These are phyloP conservation scores for Lordiphosa andalusiaca DNA, from an alignment of 2,888 invertebrate species.

Conservation along the genomic window DNA sequence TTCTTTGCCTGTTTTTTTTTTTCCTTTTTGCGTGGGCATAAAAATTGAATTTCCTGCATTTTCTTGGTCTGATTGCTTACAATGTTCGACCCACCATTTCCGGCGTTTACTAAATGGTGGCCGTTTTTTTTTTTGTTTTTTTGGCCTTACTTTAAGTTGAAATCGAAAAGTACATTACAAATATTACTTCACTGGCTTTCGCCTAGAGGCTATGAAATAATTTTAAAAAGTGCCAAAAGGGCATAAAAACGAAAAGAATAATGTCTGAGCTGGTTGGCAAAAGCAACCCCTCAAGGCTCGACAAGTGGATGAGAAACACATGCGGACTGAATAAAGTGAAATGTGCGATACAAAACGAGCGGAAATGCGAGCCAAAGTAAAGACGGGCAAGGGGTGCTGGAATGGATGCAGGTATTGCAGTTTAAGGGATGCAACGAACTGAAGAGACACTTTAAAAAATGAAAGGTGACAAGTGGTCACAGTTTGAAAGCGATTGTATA, in stretches of 20 bases:
- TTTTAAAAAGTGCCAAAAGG: constrained; percentile 71
- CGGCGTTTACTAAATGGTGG: constrained; percentile 32
- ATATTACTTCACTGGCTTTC: constrained; percentile 40
- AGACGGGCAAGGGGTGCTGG: constrained; percentile 6
- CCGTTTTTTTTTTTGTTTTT: constrained; percentile 26
- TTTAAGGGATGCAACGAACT: constrained; percentile 7
- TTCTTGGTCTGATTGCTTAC: constrained; percentile 56
- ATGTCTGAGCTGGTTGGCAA: constrained; percentile 52
- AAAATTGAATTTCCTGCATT: constrained; percentile 65
- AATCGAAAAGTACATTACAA: constrained; percentile 43
- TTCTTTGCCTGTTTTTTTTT: too few species aligned
- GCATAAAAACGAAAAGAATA: constrained; percentile 48
- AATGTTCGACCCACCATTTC: constrained; percentile 49
- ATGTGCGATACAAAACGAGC: constrained; percentile 51
- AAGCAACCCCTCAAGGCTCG: constrained; percentile 57
- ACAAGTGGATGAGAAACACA: constrained; percentile 52
- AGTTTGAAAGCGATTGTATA: constrained; percentile 31
- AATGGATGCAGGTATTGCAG: constrained; percentile 6
- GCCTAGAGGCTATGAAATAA: constrained; percentile 55
- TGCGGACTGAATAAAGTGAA: constrained; percentile 47
- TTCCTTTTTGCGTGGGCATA: constrained; percentile 41
- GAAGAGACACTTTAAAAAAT: constrained; percentile 27
- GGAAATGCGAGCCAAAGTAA: constrained; percentile 58
- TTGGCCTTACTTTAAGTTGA: constrained; percentile 18
- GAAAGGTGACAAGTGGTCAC: constrained; percentile 40